A percentile compares a stretch with the other conserved stretches of the same genome.
Evolutionary conservation across 2,113 vertebrate species (phyloP).

Genomic region (Mixornis gularis): DNA sequence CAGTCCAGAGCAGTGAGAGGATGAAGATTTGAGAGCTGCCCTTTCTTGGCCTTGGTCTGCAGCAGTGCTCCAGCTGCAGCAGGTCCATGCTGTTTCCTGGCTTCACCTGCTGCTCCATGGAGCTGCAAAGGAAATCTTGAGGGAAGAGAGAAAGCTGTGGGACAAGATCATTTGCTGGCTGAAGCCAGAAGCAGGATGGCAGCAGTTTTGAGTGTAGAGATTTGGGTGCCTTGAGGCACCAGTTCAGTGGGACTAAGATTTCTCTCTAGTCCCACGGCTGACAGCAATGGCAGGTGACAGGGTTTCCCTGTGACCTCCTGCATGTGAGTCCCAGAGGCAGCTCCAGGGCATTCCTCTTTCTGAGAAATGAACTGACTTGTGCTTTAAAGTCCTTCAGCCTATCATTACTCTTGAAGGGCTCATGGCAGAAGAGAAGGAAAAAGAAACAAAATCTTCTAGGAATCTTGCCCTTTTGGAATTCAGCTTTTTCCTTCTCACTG

Average conservation of each 20-base stretch:
- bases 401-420: background rate
- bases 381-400: background rate
- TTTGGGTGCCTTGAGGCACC: background rate
- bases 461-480: background rate
- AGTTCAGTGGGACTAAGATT: too few relatives aligned
- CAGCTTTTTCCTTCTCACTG: background rate
- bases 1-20: too few relatives aligned
- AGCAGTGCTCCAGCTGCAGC: background rate
- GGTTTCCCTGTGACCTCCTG: background rate
- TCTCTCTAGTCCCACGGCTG: too few relatives aligned
- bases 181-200: background rate
- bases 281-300: too few relatives aligned
- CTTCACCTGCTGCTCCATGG: background rate
- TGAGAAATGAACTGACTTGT: background rate
- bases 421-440: background rate
- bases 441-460: background rate
- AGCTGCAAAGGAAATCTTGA: background rate
- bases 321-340: background rate
- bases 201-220: background rate
- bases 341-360: background rate
- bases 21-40: too few relatives aligned
- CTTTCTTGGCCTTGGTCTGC: too few relatives aligned
- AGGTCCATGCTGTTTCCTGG: background rate
- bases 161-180: background rate
- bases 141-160: background rate